Conservation (phyloP, 2,797 vertebrate genomes). For the Pygocentrus nattereri region DNA sequence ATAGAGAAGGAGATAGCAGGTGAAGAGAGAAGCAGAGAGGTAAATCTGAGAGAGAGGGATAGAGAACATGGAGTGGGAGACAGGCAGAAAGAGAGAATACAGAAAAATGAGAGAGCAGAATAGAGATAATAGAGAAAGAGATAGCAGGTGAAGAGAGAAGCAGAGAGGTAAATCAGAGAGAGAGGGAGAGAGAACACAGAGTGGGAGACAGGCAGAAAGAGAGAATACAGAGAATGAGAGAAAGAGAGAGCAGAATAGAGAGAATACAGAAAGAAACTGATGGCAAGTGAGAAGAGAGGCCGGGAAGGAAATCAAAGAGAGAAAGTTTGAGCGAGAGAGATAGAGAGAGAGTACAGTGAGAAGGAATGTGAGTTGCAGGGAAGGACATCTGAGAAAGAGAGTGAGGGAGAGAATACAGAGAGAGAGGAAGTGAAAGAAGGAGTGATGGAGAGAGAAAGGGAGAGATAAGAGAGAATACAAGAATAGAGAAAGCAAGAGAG, state of each 20-base stretch:
- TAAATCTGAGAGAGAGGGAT: background rate
- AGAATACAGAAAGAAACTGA: slow-evolving; percentile 7
- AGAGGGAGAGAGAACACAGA: background rate
- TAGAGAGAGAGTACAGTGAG: background rate
- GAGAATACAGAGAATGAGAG: background rate
- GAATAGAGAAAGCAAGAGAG: background rate
- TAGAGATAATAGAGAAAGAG: too few relatives aligned
- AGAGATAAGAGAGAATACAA: background rate
- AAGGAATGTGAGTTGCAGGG: background rate
- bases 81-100: background rate
- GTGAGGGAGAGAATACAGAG: background rate
- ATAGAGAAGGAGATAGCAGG: too few relatives aligned
- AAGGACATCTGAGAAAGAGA: background rate
- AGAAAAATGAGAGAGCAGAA: too few relatives aligned
- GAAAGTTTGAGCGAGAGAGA: background rate
- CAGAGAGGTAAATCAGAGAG: background rate
- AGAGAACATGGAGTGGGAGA: too few relatives aligned
- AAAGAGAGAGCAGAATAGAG: background rate
- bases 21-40: too few relatives aligned
- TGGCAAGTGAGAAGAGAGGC: background rate
- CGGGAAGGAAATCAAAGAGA: slow-evolving; percentile 20
- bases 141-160: background rate
- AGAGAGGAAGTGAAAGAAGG: background rate
- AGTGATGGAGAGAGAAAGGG: slow-evolving; percentile 10
- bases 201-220: background rate